A percentile compares a stretch with the other conserved stretches of the same genome.
Conservation (phyloP, 2,113 vertebrate genomes). For the Philantomba maxwellii region DNA sequence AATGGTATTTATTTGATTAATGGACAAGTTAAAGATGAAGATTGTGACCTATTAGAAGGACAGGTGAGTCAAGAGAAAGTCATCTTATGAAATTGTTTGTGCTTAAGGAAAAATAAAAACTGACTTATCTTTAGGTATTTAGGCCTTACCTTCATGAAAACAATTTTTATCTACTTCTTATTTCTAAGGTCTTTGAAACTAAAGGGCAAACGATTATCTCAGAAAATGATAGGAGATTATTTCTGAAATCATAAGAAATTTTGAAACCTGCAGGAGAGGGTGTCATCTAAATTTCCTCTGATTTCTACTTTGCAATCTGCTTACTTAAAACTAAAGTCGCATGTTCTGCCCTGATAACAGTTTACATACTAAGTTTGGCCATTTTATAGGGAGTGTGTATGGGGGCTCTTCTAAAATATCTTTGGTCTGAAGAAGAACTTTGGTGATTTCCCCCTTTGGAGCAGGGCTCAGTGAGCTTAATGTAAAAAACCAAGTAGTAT, state of each 20-base stretch:
- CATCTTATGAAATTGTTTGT: constrained; percentile 1
- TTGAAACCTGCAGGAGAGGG: background rate
- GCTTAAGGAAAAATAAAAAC: background rate
- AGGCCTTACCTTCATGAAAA: background rate
- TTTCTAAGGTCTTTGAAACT: constrained; percentile 36
- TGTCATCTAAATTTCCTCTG: background rate
- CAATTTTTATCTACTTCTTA: background rate
- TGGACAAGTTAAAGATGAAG: constrained; percentile 83
- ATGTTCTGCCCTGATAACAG: background rate
- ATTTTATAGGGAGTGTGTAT: background rate
- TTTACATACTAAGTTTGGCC: background rate
- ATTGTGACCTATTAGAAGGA: constrained; percentile 86
- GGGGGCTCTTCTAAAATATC: background rate
- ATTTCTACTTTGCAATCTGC: background rate
- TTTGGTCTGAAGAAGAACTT: background rate
- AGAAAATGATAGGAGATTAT: background rate
- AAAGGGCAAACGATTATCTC: background rate
- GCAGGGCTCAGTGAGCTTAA: background rate
- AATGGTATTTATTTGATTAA: constrained; percentile 87
- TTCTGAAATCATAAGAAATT: background rate
- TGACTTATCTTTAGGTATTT: background rate
- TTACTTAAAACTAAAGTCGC: background rate
- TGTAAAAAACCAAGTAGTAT: background rate
- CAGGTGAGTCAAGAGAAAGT: constrained; percentile 78
- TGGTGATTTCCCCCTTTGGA: background rate